Base-by-base conservation (phyloP, 1,140 invertebrate species). In the Zaprionus tsacasi region DNA sequence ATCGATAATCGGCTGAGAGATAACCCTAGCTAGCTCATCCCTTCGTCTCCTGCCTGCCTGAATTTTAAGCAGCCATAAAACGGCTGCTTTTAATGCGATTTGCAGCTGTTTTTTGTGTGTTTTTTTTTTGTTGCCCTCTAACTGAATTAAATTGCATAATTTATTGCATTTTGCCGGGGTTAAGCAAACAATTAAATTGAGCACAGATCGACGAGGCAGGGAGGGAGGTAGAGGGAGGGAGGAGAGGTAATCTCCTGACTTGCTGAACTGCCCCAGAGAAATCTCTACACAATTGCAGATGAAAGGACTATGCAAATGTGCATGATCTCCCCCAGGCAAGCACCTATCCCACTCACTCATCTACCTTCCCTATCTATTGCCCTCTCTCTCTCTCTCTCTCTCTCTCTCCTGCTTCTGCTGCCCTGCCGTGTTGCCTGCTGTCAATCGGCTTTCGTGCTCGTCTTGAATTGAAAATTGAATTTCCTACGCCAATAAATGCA, bases 401-500 rank as follows among this genome's bases (percentile, higher is more conserved):
- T 17, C 3, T 30, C 43, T 17, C 45, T 17, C 17, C 7, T 8
- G 1, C 45, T 17, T 15, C 12, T 21, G 21, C 21, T 21, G 21
- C 21, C 21, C 15, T 21, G 4, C 17, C 4, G 4, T 25, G 3
- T 50, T 50, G 45, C 45, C 45, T 50, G 59, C 52, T 75, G 67
- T 70, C 72, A 75, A 70, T 70, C 72, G 59, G 72, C 72, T 70
- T 76, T 76, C 69, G 48, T 54, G 70, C 38, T 45, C 38, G 17
- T 48, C 63, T 71, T 52, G 56, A 72, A 71, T 75, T 57, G 67
- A 78, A 78, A 78, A 78, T 78, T 78, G 76, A 76, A 78, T 78
- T 76, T 78, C 72, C 76, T 70, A 78, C 76, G 76, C 76, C 76
- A 78, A 78, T 78, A 78, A 78, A 78, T 78, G 72, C 66, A 78